Conservation (phyloP, 2,888 invertebrate genomes). For the Parnassius apollo region DNA sequence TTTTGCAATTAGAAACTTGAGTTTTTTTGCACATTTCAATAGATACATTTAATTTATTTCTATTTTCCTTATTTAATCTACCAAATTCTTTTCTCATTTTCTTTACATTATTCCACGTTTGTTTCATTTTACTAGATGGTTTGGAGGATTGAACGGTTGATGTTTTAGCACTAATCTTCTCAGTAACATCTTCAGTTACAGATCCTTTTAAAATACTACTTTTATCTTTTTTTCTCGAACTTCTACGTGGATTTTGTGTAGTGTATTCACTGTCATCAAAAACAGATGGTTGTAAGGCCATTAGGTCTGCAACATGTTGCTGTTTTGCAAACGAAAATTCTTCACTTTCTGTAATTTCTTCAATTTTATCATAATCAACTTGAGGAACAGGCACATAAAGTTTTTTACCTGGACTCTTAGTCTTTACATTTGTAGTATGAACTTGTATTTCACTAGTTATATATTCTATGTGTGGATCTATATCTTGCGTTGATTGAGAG, state of each 20-base stretch:
- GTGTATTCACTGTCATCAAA: conserved; percentile 55
- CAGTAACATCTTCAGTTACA: conserved; percentile 6
- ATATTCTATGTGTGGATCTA: conserved; percentile 41
- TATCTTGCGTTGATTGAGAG: conserved; percentile 47
- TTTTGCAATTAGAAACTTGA: conserved; percentile 42
- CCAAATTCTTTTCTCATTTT: conserved; percentile 73
- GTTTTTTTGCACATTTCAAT: conserved; percentile 69
- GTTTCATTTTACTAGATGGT: conserved; percentile 48
- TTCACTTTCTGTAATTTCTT: conserved; percentile 54
- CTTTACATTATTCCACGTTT: conserved; percentile 69
- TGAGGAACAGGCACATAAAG: conserved; percentile 49
- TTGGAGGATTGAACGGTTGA: conserved; percentile 41
- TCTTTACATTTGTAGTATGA: conserved; percentile 47
- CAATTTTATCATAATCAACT: conserved; percentile 74
- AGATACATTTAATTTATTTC: conserved; percentile 70
- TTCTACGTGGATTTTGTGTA: conserved; percentile 57
- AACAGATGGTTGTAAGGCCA: conserved; percentile 55
- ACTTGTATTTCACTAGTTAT: conserved; percentile 55
- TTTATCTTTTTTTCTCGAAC: conserved; percentile 52
- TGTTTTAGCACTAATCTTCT: conserved; percentile 32
- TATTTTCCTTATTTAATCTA: conserved; percentile 62
- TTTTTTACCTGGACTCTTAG: conserved; percentile 42
- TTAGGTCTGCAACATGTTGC: conserved; percentile 51
- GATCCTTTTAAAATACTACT: conserved; percentile 42
- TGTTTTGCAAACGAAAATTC: conserved; percentile 40